A percentile compares a stretch with the other conserved stretches of the same genome.
Evolutionary conservation across 2,113 vertebrate species (phyloP).

Genomic region (Seriola aureovittata): DNA sequence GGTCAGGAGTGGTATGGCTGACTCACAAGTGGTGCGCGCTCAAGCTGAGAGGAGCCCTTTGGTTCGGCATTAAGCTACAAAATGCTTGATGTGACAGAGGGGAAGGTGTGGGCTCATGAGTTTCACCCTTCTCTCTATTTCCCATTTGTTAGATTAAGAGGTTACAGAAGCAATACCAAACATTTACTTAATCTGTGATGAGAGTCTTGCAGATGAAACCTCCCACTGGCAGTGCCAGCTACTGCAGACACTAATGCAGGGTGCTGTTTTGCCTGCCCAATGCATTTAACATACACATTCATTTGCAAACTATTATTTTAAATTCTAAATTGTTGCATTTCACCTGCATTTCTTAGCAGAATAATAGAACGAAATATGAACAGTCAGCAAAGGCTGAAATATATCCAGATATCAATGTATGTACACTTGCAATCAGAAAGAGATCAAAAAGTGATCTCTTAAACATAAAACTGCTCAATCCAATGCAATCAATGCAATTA

Average conservation of each 20-base stretch:
- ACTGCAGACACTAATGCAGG: background rate
- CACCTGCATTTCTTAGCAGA: background rate
- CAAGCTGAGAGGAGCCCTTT: constrained; percentile 9
- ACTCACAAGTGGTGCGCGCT: constrained; percentile 2
- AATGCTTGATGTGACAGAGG: background rate
- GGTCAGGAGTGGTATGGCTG: constrained; percentile 38
- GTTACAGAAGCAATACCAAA: background rate
- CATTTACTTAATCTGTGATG: background rate
- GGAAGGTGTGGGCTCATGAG: background rate
- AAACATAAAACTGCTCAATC: constrained; percentile 11
- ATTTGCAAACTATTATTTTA: background rate
- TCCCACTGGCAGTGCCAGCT: background rate
- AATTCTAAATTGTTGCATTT: background rate
- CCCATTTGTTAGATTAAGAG: background rate
- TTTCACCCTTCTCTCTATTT: background rate
- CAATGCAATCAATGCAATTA: background rate
- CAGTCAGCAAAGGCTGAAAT: background rate
- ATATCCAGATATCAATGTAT: background rate
- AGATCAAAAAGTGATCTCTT: background rate
- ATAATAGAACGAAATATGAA: constrained; percentile 4
- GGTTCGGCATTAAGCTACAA: constrained; percentile 17
- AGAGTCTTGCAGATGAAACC: background rate
- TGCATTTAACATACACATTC: constrained; percentile 10
- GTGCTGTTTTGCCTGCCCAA: background rate
- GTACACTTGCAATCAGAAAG: constrained; percentile 2